Base-by-base conservation (phyloP, 2,888 invertebrate genomes). In the Pyralis farinalis region DNA sequence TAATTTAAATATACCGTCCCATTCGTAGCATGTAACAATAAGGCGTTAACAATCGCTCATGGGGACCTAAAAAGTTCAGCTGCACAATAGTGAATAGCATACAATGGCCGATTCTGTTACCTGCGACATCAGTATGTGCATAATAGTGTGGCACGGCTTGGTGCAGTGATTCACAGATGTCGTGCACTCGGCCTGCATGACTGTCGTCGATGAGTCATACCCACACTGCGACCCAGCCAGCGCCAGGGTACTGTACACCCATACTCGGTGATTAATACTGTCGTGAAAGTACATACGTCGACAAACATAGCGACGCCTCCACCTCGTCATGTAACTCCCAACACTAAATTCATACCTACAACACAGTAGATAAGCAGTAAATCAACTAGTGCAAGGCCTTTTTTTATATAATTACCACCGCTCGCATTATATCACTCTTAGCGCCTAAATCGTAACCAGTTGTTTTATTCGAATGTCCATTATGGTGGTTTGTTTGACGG, bases 41-140 rank as follows among this genome's bases (percentile, higher is more conserved):
- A 74, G 68, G 73, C 71, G 70, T 70, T 76, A 82, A 85, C 84
- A 85, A 85, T 84, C 71, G 76, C 68, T 69, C 69, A 71, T 55
- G 69, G 70, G 67, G 69, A 61, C 78, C 80, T 71, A 78, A 83
- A 84, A 84, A 80, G 77, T 84, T 81, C 49, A 69, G 63, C 71
- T 69, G 70, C 71, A 86, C 86, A 87, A 86, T 87, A 73, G 82
- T 62, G 75, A 74, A 76, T 72, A 73, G 80, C 76, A 84, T 72
- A 86, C 85, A 85, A 86, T 86, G 62, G 81, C 20, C 71, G 69
- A 78, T 80, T 85, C 72, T 65, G 80, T 83, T 85, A 84, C 82
- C 82, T 81, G 84, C 67, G 74, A 63, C 75, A 82, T 83, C 74
- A 84, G 69, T 83, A 85, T 80, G 85, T 85, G 81, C 84, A 83